Base-by-base conservation (phyloP, 2,888 invertebrate species). In the Glaucopsyche alexis region DNA sequence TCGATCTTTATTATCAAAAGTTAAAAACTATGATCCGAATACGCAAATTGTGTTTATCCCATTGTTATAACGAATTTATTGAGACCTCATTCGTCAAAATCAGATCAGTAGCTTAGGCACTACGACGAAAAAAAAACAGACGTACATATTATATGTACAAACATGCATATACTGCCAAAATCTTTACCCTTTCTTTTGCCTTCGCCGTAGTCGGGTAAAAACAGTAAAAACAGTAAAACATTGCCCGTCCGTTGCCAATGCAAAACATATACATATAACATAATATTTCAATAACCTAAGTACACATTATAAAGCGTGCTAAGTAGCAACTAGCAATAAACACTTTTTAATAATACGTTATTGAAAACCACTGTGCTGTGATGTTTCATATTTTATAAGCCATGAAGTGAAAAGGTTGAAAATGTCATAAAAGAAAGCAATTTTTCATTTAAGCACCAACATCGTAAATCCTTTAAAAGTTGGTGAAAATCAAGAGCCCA, bases 401-500 rank as follows among this genome's bases (percentile, higher is more conserved):
- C 75, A 79, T 81, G 78, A 81, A 76, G 76, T 74, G 76, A 75
- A 79, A 74, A 77, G 76, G 76, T 80, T 79, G 79, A 80, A 80
- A 83, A 84, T 82, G 82, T 83, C 81, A 83, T 86, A 87, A 87
- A 85, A 85, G 82, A 83, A 84, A 85, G 84, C 84, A 84, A 86
- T 88, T 86, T 86, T 84, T 85, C 85, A 85, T 82, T 85, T 83
- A 85, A 83, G 81, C 81, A 79, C 80, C 82, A 77, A 78, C 80
- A 79, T 82, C 85, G 84, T 87, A 87, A 88, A 87, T 87, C 83
- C 83, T 79, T 77, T 79, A 79, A 81, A 81, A 85, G 82, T 86
- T 85, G 81, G 81, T 83, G 79, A 81, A 84, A 85, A 86, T 88
- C 88, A 87, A 88, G 84, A 84, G 85, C 83, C 83, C n/a, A 83